phyloP scores from a whole-genome alignment of 2,888 invertebrate species.

The Leucophora obtusa region DNA sequence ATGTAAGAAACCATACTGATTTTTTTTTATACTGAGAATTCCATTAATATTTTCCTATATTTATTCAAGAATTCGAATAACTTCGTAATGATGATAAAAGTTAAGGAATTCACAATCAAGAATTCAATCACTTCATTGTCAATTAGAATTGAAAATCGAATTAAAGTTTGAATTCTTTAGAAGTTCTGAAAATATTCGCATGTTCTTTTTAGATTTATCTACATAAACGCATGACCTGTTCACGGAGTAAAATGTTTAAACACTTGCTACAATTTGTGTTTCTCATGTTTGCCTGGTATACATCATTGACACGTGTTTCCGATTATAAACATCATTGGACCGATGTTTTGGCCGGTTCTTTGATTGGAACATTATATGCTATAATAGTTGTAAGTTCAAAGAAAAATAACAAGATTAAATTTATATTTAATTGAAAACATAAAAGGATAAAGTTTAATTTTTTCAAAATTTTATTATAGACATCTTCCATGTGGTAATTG shows the following conservation, averaged over 20 bases:
- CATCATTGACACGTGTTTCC: slow-evolving; percentile 91
- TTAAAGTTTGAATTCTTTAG: no score
- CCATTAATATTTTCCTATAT: no score
- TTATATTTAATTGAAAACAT: neutral
- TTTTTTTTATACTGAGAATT: no score
- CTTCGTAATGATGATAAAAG: no score
- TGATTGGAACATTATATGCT: slow-evolving; percentile 84
- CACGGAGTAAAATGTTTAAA: slow-evolving; percentile 87
- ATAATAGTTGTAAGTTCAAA: slow-evolving; percentile 81
- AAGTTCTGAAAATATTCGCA: neutral
- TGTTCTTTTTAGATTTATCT: slow-evolving; percentile 86
- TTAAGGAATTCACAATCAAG: no score
- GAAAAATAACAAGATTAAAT: neutral
- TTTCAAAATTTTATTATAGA: slow-evolving; percentile 61
- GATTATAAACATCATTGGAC: slow-evolving; percentile 99
- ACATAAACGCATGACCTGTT: slow-evolving; percentile 91
- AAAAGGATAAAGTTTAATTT: neutral
- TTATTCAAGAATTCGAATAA: no score
- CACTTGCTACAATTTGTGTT: slow-evolving; percentile 90
- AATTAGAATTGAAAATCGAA: no score
- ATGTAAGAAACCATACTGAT: no score
- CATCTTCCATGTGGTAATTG: slow-evolving; percentile 69
- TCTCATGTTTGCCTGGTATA: slow-evolving; percentile 89
- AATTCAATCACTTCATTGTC: no score
- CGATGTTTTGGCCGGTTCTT: slow-evolving; percentile 92